Evolutionary conservation across 2,888 invertebrate species (phyloP).

Genomic region (Ichneumoninae sp.): DNA sequence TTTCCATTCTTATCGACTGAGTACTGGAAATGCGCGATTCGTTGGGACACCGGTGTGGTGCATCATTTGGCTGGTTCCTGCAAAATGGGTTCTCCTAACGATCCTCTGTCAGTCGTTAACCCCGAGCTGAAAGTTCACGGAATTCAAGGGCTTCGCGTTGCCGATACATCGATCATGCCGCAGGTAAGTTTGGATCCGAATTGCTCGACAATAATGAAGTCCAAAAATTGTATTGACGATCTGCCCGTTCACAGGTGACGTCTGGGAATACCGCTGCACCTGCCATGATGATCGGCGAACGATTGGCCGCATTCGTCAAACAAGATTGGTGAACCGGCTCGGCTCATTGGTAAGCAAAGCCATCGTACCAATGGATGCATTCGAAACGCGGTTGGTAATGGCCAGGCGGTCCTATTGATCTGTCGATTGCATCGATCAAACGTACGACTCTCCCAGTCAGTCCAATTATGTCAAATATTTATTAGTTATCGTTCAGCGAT

Average conservation of each 20-base stretch:
- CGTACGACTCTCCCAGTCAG: conserved; percentile 47
- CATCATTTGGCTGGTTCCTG: conserved; percentile 94
- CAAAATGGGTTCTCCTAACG: conserved; percentile 91
- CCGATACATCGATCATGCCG: conserved; percentile 88
- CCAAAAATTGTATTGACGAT: neutral
- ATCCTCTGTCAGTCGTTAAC: conserved; percentile 91
- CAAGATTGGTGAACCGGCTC: conserved; percentile 84
- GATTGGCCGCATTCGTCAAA: conserved; percentile 85
- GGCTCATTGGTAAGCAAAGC: conserved; percentile 78
- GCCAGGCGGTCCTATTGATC: conserved; percentile 14
- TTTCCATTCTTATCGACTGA: conserved; percentile 86
- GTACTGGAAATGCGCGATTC: conserved; percentile 91
- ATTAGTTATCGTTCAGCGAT: conserved; percentile 24
- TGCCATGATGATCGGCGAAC: conserved; percentile 87
- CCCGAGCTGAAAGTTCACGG: conserved; percentile 88
- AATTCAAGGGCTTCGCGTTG: conserved; percentile 86
- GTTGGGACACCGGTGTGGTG: conserved; percentile 90
- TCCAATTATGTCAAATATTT: conserved; percentile 37
- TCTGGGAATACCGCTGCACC: conserved; percentile 87
- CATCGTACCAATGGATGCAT: conserved; percentile 18
- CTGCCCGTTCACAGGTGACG: conserved; percentile 73
- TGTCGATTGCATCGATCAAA: conserved; percentile 33
- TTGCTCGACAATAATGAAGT: neutral
- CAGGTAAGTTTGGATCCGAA: conserved; percentile 81
- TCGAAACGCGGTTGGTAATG: conserved; percentile 61